Conservation (phyloP, 2,888 invertebrate genomes). For the Folsomia manolachei region DNA sequence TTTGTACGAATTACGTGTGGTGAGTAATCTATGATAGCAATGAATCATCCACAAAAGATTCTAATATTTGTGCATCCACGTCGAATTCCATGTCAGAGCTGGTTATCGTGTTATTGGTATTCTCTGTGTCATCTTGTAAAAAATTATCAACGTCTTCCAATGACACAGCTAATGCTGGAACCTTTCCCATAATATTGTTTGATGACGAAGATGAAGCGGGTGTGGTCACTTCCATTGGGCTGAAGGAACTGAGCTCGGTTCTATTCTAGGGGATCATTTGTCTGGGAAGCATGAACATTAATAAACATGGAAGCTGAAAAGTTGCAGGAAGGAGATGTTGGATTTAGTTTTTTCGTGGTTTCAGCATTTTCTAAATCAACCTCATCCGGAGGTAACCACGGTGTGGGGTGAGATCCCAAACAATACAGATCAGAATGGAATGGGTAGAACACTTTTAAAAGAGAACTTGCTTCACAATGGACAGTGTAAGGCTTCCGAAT, state of each 20-base stretch:
- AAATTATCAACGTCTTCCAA: not conserved
- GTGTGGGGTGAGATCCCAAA: conserved; percentile 32
- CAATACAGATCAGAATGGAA: conserved; percentile 34
- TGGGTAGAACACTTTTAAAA: conserved; percentile 38
- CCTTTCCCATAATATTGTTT: not conserved
- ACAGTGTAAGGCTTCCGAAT: conserved; percentile 23
- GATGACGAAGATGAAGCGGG: too few species aligned
- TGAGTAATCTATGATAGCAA: not conserved
- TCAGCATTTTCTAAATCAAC: not conserved
- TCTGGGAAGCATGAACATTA: not conserved
- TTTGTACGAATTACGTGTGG: not conserved
- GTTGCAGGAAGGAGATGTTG: not conserved
- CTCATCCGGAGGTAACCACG: not conserved
- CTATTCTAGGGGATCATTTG: too few species aligned
- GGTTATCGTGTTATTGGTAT: conserved; percentile 13
- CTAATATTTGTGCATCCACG: conserved; percentile 15
- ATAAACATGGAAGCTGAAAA: not conserved
- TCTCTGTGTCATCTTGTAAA: conserved; percentile 1
- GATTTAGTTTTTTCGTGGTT: not conserved
- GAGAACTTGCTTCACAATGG: conserved; percentile 22
- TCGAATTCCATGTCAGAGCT: conserved; percentile 18
- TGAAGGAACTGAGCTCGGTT: not conserved
- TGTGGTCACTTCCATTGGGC: not conserved
- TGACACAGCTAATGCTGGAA: not conserved
- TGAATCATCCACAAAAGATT: conserved; percentile 11